Conservation (phyloP, 2,888 invertebrate genomes). For the Petrophora chlorosata region DNA sequence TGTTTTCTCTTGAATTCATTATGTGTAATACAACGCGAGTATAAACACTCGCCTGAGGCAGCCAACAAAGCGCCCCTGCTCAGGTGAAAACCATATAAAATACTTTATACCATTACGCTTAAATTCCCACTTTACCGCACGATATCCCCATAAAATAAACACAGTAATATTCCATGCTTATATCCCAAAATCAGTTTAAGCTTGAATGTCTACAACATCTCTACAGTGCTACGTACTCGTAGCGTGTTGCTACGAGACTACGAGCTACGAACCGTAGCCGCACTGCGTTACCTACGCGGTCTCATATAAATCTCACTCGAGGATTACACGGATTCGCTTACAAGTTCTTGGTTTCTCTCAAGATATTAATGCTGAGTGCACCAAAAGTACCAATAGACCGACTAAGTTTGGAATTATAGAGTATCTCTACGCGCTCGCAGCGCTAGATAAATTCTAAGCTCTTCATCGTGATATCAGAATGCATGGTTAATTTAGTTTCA, state of each 20-base stretch:
- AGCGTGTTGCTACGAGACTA: constrained; percentile 43
- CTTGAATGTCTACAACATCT: constrained; percentile 54
- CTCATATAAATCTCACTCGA: constrained; percentile 68
- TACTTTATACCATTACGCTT: constrained; percentile 35
- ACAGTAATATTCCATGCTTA: constrained; percentile 42
- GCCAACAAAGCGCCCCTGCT: constrained; percentile 20
- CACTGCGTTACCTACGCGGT: constrained; percentile 68
- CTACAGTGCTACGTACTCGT: constrained; percentile 43
- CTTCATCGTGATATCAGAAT: constrained; percentile 28
- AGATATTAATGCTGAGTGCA: constrained; percentile 64
- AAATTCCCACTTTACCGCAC: constrained; percentile 37
- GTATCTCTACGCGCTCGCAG: constrained; percentile 44
- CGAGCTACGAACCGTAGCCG: constrained; percentile 57
- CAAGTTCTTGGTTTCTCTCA: constrained; percentile 65
- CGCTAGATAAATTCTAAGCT: constrained; percentile 29
- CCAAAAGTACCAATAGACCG: constrained; percentile 55
- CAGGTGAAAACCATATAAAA: constrained; percentile 36
- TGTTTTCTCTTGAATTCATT: constrained; percentile 20
- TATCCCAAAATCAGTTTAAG: constrained; percentile 50
- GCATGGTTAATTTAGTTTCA: background rate
- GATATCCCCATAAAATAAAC: constrained; percentile 43
- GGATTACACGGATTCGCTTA: constrained; percentile 70
- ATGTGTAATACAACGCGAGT: constrained; percentile 25
- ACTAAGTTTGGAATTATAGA: constrained; percentile 52
- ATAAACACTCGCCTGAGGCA: constrained; percentile 23